These are phyloP conservation scores for Drosophila seclusa DNA, from an alignment of 2,888 invertebrate genomes.

Conservation along the genomic window DNA sequence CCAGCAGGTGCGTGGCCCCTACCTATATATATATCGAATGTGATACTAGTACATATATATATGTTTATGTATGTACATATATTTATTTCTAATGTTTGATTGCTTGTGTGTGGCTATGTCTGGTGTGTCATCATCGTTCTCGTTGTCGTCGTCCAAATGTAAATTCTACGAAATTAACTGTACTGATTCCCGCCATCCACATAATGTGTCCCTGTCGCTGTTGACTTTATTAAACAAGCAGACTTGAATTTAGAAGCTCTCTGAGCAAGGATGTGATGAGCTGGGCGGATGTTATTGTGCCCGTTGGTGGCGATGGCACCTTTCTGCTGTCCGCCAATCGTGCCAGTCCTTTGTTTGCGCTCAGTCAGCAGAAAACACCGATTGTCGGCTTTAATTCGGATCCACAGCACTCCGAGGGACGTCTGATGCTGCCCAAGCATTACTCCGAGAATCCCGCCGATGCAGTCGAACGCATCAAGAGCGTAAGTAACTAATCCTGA, in stretches of 20 bases:
- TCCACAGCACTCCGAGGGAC: constrained; percentile 96
- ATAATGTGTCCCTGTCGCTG: constrained; percentile 67
- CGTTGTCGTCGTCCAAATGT: constrained; percentile 25
- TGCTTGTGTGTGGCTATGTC: constrained; percentile 37
- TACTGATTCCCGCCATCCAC: constrained; percentile 58
- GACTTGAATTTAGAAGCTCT: constrained; percentile 85
- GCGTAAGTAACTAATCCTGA: constrained; percentile 86
- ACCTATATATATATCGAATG: constrained; percentile 9
- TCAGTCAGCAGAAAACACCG: constrained; percentile 89
- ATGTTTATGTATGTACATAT: constrained; percentile 5
- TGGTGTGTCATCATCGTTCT: constrained; percentile 40
- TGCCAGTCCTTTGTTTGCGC: constrained; percentile 84
- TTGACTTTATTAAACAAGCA: constrained; percentile 81
- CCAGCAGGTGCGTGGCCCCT: constrained; percentile 88
- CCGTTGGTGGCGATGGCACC: constrained; percentile 98
- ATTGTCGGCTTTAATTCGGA: constrained; percentile 99
- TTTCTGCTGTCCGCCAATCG: constrained; percentile 94
- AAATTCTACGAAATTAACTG: constrained; percentile 36
- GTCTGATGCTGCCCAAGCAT: constrained; percentile 94
- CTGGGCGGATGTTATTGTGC: constrained; percentile 96
- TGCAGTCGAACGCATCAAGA: constrained; percentile 91
- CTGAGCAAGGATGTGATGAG: constrained; percentile 88
- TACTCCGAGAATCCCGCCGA: constrained; percentile 92
- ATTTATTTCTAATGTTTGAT: constrained; percentile 33
- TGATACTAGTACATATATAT: constrained; percentile 9